Conservation (phyloP, 2,888 invertebrate genomes). For the Uloborus plumipes region DNA sequence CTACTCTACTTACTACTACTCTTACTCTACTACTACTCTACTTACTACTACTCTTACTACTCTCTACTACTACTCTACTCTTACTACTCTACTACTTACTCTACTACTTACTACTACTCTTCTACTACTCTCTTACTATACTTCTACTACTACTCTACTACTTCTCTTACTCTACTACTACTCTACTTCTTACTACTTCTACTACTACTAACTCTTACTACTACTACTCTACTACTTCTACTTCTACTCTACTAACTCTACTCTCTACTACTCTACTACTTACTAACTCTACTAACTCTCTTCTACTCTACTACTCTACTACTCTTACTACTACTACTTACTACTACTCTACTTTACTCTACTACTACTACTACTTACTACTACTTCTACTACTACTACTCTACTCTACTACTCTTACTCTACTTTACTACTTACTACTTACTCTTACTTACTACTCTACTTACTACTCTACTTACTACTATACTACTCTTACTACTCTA, state of each 20-base stretch:
- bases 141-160: not conserved
- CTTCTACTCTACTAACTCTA: not conserved
- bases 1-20: too few relatives aligned
- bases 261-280: not conserved
- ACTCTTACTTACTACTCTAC: not conserved
- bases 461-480: not conserved
- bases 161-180: not conserved
- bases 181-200: not conserved
- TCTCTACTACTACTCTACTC: too few relatives aligned
- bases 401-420: not conserved
- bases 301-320: too few relatives aligned
- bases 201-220: not conserved
- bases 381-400: not conserved
- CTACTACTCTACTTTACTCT: too few relatives aligned
- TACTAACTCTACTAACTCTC: not conserved
- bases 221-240: too few relatives aligned
- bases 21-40: too few relatives aligned
- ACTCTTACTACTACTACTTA: too few relatives aligned
- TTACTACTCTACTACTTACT: too few relatives aligned
- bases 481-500: not conserved
- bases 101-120: not conserved
- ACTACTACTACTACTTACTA: too few relatives aligned
- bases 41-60: too few relatives aligned
- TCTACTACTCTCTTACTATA: not conserved
- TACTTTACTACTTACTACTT: not conserved